Percentiles rank a stretch among this genome's conserved stretches.
These are phyloP conservation scores for Myotis vivesi DNA, from an alignment of 2,797 vertebrate genomes.

Conservation along the genomic window DNA sequence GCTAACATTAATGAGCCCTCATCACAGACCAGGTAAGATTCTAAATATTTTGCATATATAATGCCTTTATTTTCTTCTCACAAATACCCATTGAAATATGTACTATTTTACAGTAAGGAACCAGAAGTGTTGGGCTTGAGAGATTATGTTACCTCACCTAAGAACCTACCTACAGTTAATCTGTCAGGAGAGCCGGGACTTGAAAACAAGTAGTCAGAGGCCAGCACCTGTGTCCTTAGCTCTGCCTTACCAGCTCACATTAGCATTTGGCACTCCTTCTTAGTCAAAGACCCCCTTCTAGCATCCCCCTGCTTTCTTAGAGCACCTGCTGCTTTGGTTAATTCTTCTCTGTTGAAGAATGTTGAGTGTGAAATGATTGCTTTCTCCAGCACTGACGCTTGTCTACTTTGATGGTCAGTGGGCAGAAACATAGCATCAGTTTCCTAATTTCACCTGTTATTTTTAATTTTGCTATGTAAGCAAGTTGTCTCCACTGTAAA, in stretches of 20 bases:
- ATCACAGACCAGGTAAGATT: not conserved
- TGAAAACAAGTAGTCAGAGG: not conserved
- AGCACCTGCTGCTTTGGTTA: not conserved
- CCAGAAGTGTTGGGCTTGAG: not conserved
- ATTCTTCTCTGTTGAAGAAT: not conserved
- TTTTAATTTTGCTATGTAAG: constrained; percentile 16
- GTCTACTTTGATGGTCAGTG: not conserved
- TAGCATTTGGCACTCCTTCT: not conserved
- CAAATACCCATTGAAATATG: not conserved
- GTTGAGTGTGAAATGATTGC: not conserved
- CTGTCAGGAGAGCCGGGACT: not conserved
- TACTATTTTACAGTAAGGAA: not conserved
- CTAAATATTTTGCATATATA: not conserved
- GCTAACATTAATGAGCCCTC: not conserved
- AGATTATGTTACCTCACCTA: not conserved
- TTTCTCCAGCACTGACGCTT: not conserved
- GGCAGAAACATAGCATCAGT: not conserved
- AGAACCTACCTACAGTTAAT: not conserved
- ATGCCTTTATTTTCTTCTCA: not conserved
- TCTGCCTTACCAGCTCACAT: not conserved
- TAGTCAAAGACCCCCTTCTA: not conserved
- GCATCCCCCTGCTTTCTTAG: not conserved
- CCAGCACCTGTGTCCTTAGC: not conserved
- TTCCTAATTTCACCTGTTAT: not conserved
- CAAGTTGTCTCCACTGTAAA: not conserved